Evolutionary conservation across 2,888 invertebrate species (phyloP).

Genomic region (Byasa hedistus): DNA sequence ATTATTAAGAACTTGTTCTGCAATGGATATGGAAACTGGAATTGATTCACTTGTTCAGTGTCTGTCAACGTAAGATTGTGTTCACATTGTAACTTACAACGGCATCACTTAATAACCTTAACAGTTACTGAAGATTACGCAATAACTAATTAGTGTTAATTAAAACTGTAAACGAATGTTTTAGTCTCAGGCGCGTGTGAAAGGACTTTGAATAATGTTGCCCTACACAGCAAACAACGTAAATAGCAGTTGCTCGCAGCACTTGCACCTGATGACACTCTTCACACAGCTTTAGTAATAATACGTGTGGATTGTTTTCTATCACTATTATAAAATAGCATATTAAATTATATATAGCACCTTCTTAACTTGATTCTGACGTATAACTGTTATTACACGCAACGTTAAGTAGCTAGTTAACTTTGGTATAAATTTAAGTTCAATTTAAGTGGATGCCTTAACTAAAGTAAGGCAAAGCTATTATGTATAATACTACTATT

Average conservation of each 20-base stretch:
- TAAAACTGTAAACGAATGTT: slow-evolving; percentile 54
- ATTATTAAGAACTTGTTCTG: background rate
- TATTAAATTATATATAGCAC: background rate
- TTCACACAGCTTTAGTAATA: background rate
- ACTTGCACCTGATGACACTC: background rate
- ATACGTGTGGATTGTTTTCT: background rate
- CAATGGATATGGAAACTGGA: background rate
- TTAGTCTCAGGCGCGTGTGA: slow-evolving; percentile 33
- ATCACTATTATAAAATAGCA: background rate
- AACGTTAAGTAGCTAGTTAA: too few relatives aligned
- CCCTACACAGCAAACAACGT: slow-evolving; percentile 25
- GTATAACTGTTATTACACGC: too few relatives aligned
- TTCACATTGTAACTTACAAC: slow-evolving; percentile 30
- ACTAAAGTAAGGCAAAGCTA: too few relatives aligned
- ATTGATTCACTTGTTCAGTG: background rate
- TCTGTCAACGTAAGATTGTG: background rate
- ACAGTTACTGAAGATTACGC: slow-evolving; percentile 59
- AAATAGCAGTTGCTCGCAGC: background rate
- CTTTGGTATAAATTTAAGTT: too few relatives aligned
- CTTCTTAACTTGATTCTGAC: background rate
- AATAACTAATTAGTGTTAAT: slow-evolving; percentile 59
- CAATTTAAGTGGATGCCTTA: too few relatives aligned
- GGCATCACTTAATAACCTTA: slow-evolving; percentile 53
- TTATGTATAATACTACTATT: too few relatives aligned
- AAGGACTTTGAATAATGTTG: slow-evolving; percentile 31